Base-by-base conservation (phyloP, 2,113 vertebrate genomes). In the Serilophus lunatus region DNA sequence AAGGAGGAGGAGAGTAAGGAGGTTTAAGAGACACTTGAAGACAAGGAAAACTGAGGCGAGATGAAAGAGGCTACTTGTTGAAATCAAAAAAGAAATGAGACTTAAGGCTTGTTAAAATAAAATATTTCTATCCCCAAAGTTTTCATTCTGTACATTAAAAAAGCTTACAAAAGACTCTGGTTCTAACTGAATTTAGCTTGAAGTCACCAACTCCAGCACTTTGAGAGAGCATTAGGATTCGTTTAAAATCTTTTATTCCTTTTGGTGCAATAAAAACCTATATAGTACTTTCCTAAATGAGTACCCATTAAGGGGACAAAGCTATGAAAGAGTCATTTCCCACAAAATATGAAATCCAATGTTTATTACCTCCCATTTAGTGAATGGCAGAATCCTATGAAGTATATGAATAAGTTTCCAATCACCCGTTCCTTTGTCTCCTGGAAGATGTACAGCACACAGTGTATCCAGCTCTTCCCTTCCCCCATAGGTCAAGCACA, bases 261-360 rank as follows among this genome's bases (percentile, higher is more conserved):
- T 84, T 93, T 94, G 89, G 94, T 95, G 86, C 89, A 94, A 94
- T 96, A 95, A 97, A 97, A 98, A 93, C 72, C n/a, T 38, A 66
- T 61, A 63, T 45, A 82, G 60, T 57, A 75, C 89, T 96, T 97
- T 95, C 56, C 57, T 92, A 97, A 97, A 94, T 96, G 92, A 95
- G 91, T 68, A 86, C 56, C 91, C 82, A 95, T 97, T 96, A 94
- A 96, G 76, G 63, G 74, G 91, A 82, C 72, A 93, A 88, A 81
- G 86, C 80, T 92, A 91, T 96, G 97, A 95, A 96, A 96, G 96
- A 71, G 64, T 59, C 6, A 44, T 96, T 97, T 98, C 84, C 89
- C 74, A 90, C 80, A 86, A 96, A 95, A 77, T 78, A 93, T 81
- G 86, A 96, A 97, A 96, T 97, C 95, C 83, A 95, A 5, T 93